These are phyloP conservation scores for Poeciliopsis gracilis DNA, from an alignment of 2,797 vertebrate genomes.

Conservation along the genomic window DNA sequence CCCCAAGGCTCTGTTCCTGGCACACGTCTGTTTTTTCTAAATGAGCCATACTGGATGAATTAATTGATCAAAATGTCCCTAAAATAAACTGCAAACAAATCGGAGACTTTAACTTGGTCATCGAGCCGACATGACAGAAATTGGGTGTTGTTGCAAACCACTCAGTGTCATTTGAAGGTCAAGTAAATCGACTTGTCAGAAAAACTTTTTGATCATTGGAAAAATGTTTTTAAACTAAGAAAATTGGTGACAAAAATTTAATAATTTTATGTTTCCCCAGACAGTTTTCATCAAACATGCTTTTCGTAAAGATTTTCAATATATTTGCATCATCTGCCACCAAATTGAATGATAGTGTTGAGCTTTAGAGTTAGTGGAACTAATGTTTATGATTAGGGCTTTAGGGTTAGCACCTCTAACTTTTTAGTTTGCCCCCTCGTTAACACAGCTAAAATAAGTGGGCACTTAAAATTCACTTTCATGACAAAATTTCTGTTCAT, in stretches of 20 bases:
- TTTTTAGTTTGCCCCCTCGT: background rate
- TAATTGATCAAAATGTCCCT: background rate
- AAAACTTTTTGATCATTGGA: background rate
- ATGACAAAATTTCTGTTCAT: background rate
- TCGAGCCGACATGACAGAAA: background rate
- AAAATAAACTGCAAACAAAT: background rate
- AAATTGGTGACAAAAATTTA: background rate
- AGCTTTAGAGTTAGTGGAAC: background rate
- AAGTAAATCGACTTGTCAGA: background rate
- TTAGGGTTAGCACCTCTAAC: background rate
- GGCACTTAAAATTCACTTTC: background rate
- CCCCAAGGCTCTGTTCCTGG: background rate
- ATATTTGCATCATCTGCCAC: background rate
- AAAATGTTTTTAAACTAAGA: background rate
- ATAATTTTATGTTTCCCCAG: background rate
- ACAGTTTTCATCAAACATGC: background rate
- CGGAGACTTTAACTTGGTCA: background rate
- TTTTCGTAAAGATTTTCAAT: background rate
- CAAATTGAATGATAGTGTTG: background rate
- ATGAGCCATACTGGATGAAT: background rate
- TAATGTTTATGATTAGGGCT: background rate
- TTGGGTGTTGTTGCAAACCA: background rate
- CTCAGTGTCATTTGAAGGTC: background rate
- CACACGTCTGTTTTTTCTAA: background rate
- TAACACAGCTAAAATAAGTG: background rate